A percentile compares a stretch with the other conserved stretches of the same genome.
These are phyloP conservation scores for Calvadosia cruxmelitensis DNA, from an alignment of 30 jellyfish, hydroid and myxozoan genomes.

Conservation along the genomic window DNA sequence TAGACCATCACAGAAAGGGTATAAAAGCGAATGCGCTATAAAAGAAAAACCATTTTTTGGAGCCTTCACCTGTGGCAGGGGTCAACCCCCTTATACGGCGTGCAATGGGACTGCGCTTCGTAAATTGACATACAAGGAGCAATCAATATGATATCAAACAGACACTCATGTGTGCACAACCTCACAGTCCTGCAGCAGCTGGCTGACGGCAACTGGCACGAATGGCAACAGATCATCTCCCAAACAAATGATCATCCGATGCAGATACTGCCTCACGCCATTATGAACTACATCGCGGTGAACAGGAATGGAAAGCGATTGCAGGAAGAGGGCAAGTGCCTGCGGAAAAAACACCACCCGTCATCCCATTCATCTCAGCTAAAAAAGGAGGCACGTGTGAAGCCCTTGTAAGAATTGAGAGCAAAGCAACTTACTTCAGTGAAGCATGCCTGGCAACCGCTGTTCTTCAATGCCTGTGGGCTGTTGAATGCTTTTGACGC, in stretches of 20 bases:
- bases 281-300: conserved; percentile 73
- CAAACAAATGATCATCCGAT: conserved; percentile 89
- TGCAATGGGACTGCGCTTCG: too few relatives aligned
- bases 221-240: conserved; percentile 81
- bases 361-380: too few relatives aligned
- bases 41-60: too few relatives aligned
- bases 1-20: too few relatives aligned
- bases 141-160: too few relatives aligned
- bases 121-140: too few relatives aligned
- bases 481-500: conserved; percentile 87
- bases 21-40: too few relatives aligned
- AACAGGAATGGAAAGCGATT: conserved; percentile 60
- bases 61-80: too few relatives aligned
- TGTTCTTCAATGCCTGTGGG: conserved; percentile 35
- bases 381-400: too few relatives aligned
- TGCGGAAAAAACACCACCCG: conserved; percentile 10
- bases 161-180: too few relatives aligned
- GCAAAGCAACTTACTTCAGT: conserved; percentile 70
- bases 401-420: too few relatives aligned
- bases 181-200: conserved; percentile 81
- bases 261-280: conserved; percentile 89
- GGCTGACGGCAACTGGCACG: conserved; percentile 88
- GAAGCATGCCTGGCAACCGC: conserved; percentile 86
- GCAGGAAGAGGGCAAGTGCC: conserved; percentile 83
- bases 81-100: too few relatives aligned